Base-by-base conservation (phyloP, 2,113 vertebrate genomes). In the Cyphomyrus plagiostoma region DNA sequence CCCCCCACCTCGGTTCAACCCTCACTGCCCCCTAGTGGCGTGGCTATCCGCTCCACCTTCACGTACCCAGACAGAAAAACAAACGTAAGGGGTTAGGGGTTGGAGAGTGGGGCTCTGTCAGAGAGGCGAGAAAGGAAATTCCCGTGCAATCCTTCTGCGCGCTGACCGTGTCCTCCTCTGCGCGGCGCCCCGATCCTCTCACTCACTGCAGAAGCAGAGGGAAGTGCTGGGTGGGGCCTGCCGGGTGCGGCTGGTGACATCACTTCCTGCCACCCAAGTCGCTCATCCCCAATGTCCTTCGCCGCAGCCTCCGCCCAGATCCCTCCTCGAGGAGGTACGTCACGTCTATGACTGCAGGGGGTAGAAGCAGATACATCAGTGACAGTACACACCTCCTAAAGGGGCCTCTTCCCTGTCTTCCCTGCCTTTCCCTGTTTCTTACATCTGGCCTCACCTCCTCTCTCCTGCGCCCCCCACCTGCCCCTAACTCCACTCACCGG, bases 321-420 rank as follows among this genome's bases (percentile, higher is more conserved):
- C 98, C 98, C 92, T 99, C 98, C 94, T 99, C 98, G 89, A 99
- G 95, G 93, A 99, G 95, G 92, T 99, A 99, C 2, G 97, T 97
- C 95, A 99, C 98, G n/a, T 99, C 98, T 21, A 99, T 98, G 91
- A 97, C 98, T 99, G 96, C 91, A 93, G 92, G 1, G 93, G 86
- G 91, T n/a, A 90, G 5, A 7, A 77, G 30, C 35, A 48, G 21
- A 4, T 58, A 6, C 77, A 30, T 85, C 58, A 86, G 49, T 8
- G 21, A 52, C 53, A 85, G 30, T 30, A 58, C 35, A 58, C 2
- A 8, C 19, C 48, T 45, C 48, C 26, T 48, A 13, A 49, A 45
- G 89, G 87, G 49, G 89, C 58, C 48, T 56, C 88, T 3, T 82
- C 2, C 26, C n/a, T 45, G 26, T 82, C 48, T 52, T 35, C 35